Evolutionary conservation across 2,113 vertebrate species (phyloP).

Genomic region (Heliornis fulica): DNA sequence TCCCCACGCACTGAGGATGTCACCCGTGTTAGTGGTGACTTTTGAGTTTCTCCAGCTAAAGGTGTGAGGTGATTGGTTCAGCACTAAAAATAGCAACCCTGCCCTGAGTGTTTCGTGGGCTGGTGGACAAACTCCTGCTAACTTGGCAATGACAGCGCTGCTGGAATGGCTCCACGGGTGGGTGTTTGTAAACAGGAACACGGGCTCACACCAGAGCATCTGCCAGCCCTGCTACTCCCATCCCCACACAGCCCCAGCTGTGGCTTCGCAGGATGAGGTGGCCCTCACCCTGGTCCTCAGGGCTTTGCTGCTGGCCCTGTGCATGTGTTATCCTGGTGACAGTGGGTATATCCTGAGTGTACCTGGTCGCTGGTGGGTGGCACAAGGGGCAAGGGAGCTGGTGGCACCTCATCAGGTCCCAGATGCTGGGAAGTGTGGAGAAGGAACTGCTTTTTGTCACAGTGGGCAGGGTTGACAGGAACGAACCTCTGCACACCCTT

Average conservation of each 20-base stretch:
- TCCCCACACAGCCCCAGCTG: not conserved
- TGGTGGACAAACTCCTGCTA: not conserved
- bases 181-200: not conserved
- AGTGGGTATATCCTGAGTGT: rapidly evolving
- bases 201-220: not conserved
- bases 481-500: rapidly evolving
- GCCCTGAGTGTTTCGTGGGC: not conserved
- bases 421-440: not conserved
- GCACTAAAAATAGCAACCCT: not conserved
- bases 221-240: rapidly evolving
- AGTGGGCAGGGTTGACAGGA: rapidly evolving
- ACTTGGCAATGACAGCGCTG: not conserved
- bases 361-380: rapidly evolving
- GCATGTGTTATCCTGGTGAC: rapidly evolving
- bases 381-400: not conserved
- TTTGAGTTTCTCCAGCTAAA: not conserved
- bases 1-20: rapidly evolving
- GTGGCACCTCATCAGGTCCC: not conserved
- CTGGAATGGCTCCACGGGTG: not conserved
- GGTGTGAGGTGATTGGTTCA: not conserved
- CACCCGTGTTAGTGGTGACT: rapidly evolving
- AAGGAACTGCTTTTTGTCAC: not conserved
- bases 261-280: rapidly evolving
- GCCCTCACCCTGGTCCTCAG: rapidly evolving
- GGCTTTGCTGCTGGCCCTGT: not conserved